Percentiles rank a stretch among this genome's conserved stretches.
phyloP scores from a whole-genome alignment of 2,113 vertebrate species.

The Cairina moschata region DNA sequence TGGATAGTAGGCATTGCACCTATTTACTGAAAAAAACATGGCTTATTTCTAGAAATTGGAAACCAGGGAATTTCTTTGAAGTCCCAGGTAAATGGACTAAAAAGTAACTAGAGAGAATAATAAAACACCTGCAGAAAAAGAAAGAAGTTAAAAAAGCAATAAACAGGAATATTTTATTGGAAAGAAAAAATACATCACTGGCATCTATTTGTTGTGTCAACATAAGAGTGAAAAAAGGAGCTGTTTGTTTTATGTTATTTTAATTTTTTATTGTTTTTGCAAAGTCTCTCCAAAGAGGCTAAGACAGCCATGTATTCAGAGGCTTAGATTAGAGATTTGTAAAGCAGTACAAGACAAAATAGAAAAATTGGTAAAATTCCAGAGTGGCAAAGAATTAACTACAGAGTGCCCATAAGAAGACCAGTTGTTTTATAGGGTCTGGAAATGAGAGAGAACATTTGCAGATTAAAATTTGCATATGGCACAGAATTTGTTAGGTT shows the following conservation, averaged over 20 bases:
- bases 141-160: neutral
- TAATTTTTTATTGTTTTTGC: neutral
- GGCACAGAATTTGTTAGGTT: slow-evolving; percentile 41
- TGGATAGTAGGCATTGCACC: neutral
- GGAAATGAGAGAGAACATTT: slow-evolving; percentile 43
- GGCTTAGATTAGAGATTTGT: neutral
- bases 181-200: neutral
- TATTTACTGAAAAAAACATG: neutral
- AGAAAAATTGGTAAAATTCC: neutral
- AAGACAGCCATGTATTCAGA: neutral
- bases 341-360: neutral
- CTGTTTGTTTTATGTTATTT: neutral
- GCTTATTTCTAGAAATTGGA: neutral
- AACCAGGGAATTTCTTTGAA: neutral
- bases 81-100: neutral
- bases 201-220: neutral
- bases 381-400: slow-evolving; percentile 10
- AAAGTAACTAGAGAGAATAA: neutral
- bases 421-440: slow-evolving; percentile 53
- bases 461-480: slow-evolving; percentile 59
- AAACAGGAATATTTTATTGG: neutral
- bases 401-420: neutral
- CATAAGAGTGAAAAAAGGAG: neutral
- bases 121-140: neutral
- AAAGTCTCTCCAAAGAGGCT: neutral